Conservation (phyloP, 2,113 vertebrate species). For the Nothocercus julius region DNA sequence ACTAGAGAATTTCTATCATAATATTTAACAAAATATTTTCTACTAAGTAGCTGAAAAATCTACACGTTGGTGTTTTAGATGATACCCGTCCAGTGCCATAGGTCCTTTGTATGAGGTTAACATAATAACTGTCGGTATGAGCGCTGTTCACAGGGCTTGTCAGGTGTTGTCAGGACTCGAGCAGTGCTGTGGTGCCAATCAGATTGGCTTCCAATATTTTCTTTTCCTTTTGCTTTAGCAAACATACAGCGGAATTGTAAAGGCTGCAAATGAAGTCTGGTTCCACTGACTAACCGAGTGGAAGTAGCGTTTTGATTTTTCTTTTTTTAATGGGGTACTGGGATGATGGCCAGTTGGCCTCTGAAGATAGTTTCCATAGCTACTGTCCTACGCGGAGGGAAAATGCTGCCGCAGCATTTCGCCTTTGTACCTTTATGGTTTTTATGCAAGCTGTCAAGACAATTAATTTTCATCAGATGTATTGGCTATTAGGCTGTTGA, state of each 20-base stretch:
- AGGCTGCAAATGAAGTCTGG: slow-evolving; percentile 54
- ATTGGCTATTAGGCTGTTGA: slow-evolving; percentile 49
- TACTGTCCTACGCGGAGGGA: slow-evolving; percentile 74
- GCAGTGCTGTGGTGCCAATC: too few relatives aligned
- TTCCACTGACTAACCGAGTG: slow-evolving; percentile 21
- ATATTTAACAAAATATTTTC: background rate
- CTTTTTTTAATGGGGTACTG: slow-evolving; percentile 59
- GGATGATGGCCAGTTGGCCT: slow-evolving; percentile 73
- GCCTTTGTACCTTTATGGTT: slow-evolving; percentile 54
- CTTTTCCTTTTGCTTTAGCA: background rate
- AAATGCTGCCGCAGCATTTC: slow-evolving; percentile 71
- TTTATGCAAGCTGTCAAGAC: slow-evolving; percentile 57
- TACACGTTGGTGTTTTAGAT: background rate
- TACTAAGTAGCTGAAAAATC: background rate
- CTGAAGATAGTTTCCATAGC: slow-evolving; percentile 80
- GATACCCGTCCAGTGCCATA: background rate
- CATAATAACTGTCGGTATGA: background rate
- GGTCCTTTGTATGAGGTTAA: background rate
- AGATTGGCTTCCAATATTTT: background rate
- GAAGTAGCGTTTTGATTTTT: slow-evolving; percentile 67
- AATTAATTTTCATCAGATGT: slow-evolving; percentile 64
- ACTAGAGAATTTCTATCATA: background rate
- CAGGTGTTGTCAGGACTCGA: background rate
- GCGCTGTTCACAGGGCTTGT: background rate
- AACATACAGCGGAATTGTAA: background rate